Evolutionary conservation across 2,113 vertebrate genomes (phyloP).

Genomic region (Plecotus auritus): DNA sequence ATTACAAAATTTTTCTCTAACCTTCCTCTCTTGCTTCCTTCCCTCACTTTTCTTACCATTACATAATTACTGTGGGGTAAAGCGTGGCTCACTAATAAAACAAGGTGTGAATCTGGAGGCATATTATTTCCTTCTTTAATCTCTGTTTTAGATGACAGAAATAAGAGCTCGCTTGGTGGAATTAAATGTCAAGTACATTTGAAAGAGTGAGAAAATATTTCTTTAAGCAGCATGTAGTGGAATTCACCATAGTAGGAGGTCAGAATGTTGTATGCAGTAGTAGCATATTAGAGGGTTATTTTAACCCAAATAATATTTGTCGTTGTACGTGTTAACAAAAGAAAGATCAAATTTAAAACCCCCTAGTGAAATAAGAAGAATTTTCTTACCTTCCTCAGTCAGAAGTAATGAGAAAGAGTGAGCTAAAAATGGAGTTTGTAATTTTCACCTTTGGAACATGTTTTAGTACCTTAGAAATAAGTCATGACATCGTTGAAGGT

Average conservation of each 20-base stretch:
- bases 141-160: slow-evolving; percentile 37
- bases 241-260: slow-evolving; percentile 57
- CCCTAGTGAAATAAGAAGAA: slow-evolving; percentile 60
- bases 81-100: slow-evolving; percentile 44
- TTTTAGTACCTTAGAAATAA: slow-evolving; percentile 47
- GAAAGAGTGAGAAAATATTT: slow-evolving; percentile 57
- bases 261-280: background rate
- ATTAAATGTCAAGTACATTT: slow-evolving; percentile 62
- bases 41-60: background rate
- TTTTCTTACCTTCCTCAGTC: slow-evolving; percentile 45
- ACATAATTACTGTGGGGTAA: slow-evolving; percentile 41
- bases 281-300: slow-evolving; percentile 48
- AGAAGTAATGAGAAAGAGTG: slow-evolving; percentile 60
- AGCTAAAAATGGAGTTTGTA: slow-evolving; percentile 65
- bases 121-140: slow-evolving; percentile 50
- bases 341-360: slow-evolving; percentile 49
- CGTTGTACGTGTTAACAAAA: slow-evolving; percentile 51
- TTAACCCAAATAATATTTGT: slow-evolving; percentile 58
- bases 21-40: background rate
- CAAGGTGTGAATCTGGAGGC: slow-evolving; percentile 27
- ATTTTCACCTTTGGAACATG: slow-evolving; percentile 57
- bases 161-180: slow-evolving; percentile 44
- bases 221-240: background rate
- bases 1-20: background rate
- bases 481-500: slow-evolving; percentile 33